A percentile compares a stretch with the other conserved stretches of the same genome.
Conservation (phyloP, 2,888 invertebrate genomes). For the Ecliptopera silaceata region DNA sequence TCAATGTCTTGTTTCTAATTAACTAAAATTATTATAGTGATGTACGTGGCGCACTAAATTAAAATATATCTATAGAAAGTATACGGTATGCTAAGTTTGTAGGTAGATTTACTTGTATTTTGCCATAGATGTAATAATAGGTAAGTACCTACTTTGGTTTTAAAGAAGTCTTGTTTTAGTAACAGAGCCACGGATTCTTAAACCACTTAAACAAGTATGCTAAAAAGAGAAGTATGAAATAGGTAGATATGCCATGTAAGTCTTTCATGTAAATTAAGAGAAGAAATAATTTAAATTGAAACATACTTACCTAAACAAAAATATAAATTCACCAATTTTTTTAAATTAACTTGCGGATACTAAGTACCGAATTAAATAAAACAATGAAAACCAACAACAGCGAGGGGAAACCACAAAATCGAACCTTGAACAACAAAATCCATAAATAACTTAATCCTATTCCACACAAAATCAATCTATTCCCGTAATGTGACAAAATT, state of each 20-base stretch:
- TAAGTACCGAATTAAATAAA: no score
- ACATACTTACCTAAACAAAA: no score
- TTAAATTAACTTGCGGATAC: no score
- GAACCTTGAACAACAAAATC: slow-evolving; percentile 37
- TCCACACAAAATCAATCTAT: slow-evolving; percentile 72
- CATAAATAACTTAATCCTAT: slow-evolving; percentile 58
- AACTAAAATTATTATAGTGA: slow-evolving; percentile 19
- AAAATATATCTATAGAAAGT: slow-evolving; percentile 1
- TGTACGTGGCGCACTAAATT: background rate
- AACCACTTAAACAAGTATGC: no score
- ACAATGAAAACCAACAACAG: slow-evolving; percentile 13
- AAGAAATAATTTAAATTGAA: no score
- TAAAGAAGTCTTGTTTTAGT: no score
- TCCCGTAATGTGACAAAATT: slow-evolving; percentile 74
- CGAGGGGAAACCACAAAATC: slow-evolving; percentile 36
- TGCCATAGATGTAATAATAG: background rate
- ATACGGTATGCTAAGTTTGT: background rate
- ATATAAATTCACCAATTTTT: no score
- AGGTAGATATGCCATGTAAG: no score
- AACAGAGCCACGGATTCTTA: no score
- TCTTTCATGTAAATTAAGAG: no score
- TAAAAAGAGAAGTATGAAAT: no score
- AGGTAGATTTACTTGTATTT: background rate
- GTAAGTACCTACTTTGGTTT: no score
- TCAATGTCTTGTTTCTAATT: slow-evolving; percentile 27